These are phyloP conservation scores for Nibea albiflora DNA, from an alignment of 2,113 vertebrate species.

Conservation along the genomic window DNA sequence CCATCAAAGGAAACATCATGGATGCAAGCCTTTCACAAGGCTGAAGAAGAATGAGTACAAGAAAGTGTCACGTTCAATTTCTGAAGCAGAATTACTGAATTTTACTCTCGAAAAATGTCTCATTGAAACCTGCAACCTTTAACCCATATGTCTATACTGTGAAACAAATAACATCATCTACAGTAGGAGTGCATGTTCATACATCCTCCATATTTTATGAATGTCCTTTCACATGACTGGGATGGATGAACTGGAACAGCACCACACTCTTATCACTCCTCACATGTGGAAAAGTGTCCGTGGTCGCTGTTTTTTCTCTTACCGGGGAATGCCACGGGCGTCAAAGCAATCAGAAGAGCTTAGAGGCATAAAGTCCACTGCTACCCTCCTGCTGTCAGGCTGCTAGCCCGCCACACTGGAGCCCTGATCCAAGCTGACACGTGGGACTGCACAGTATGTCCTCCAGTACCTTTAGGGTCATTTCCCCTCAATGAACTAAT, in stretches of 20 bases:
- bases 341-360: constrained; percentile 69
- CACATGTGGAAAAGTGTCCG: constrained; percentile 19
- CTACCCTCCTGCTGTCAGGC: constrained; percentile 64
- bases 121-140: not conserved
- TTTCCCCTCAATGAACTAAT: constrained; percentile 35
- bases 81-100: not conserved
- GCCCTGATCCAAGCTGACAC: constrained; percentile 67
- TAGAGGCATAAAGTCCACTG: constrained; percentile 51
- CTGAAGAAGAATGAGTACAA: constrained; percentile 1
- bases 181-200: not conserved
- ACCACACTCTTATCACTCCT: constrained; percentile 9
- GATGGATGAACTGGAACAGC: constrained; percentile 5
- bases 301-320: constrained; percentile 23
- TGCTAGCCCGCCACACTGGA: constrained; percentile 38
- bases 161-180: not conserved
- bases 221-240: constrained; percentile 3
- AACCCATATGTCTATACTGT: not conserved
- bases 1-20: not conserved
- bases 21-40: not conserved
- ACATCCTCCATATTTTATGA: constrained; percentile 33
- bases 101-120: not conserved
- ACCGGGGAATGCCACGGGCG: constrained; percentile 61
- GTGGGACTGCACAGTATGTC: constrained; percentile 31
- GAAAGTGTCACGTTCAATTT: not conserved
- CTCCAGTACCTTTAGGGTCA: constrained; percentile 30